These are phyloP conservation scores for Emberiza fucata DNA, from an alignment of 2,113 vertebrate genomes.

Conservation along the genomic window DNA sequence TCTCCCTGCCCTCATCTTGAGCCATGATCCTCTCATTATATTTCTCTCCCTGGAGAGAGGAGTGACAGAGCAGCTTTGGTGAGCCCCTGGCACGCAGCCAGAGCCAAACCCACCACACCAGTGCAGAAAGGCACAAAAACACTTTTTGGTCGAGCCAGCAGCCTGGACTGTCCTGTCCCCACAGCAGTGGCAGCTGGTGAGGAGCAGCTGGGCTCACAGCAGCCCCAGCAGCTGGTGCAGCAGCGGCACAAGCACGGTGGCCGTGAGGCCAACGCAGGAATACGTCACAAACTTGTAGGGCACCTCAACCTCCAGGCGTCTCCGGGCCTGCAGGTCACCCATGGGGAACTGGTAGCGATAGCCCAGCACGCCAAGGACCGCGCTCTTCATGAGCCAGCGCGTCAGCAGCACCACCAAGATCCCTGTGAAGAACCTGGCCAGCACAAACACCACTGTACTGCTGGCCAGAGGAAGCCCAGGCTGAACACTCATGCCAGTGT, in stretches of 20 bases:
- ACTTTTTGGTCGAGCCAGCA: background rate
- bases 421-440: slow-evolving; percentile 76
- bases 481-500: background rate
- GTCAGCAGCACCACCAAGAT: slow-evolving; percentile 74
- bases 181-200: background rate
- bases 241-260: slow-evolving; percentile 80
- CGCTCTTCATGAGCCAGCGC: slow-evolving; percentile 71
- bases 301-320: slow-evolving; percentile 88
- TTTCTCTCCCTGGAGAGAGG: background rate
- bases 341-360: slow-evolving; percentile 74
- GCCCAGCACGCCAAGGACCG: slow-evolving; percentile 74
- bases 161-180: rapidly evolving
- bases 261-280: slow-evolving; percentile 79
- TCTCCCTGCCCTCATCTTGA: background rate
- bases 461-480: slow-evolving; percentile 67
- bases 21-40: rapidly evolving
- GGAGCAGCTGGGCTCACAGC: slow-evolving; percentile 61
- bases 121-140: slow-evolving; percentile 28
- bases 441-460: background rate
- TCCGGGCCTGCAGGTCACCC: slow-evolving; percentile 69
- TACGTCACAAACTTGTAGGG: slow-evolving; percentile 91
- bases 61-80: background rate
- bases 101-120: background rate
- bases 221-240: slow-evolving; percentile 79
- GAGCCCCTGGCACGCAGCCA: background rate